Evolutionary conservation across 2,888 invertebrate genomes (phyloP).

Genomic region (Melangyna quadrimaculata): DNA sequence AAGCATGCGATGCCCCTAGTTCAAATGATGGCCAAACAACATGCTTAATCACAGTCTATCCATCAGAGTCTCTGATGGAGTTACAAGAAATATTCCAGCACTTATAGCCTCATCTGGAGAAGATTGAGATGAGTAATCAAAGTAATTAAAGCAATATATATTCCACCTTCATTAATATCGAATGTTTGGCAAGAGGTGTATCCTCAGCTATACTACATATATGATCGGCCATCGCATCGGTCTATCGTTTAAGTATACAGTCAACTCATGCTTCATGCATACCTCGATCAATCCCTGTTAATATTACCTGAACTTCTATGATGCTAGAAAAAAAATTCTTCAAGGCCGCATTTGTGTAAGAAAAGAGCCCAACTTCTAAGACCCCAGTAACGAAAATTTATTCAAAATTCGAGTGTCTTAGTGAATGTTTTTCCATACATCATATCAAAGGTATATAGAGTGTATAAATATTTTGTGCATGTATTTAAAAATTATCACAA

Average conservation of each 20-base stretch:
- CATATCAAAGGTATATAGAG: too few relatives aligned
- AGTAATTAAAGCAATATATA: constrained; percentile 69
- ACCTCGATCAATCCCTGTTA: constrained; percentile 53
- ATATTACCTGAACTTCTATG: constrained; percentile 43
- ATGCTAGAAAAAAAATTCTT: background rate
- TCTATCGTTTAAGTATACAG: constrained; percentile 42
- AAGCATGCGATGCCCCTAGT: constrained; percentile 13
- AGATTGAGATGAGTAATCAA: constrained; percentile 67
- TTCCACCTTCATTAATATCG: constrained; percentile 63
- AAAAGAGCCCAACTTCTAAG: background rate
- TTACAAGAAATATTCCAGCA: constrained; percentile 35
- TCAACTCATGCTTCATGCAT: constrained; percentile 60
- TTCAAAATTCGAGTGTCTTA: too few relatives aligned
- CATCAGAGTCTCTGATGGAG: constrained; percentile 29
- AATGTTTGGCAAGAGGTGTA: constrained; percentile 63
- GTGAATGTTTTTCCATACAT: too few relatives aligned
- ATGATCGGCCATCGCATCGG: background rate
- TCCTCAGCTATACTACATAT: constrained; percentile 23
- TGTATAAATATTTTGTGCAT: too few relatives aligned
- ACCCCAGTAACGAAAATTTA: background rate
- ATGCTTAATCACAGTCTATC: constrained; percentile 64
- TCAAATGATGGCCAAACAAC: constrained; percentile 37
- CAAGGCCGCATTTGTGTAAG: background rate
- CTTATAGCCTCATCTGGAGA: constrained; percentile 15
- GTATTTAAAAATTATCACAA: too few relatives aligned